phyloP scores from a whole-genome alignment of 2,113 vertebrate genomes.

The Corythornis vintsioides region DNA sequence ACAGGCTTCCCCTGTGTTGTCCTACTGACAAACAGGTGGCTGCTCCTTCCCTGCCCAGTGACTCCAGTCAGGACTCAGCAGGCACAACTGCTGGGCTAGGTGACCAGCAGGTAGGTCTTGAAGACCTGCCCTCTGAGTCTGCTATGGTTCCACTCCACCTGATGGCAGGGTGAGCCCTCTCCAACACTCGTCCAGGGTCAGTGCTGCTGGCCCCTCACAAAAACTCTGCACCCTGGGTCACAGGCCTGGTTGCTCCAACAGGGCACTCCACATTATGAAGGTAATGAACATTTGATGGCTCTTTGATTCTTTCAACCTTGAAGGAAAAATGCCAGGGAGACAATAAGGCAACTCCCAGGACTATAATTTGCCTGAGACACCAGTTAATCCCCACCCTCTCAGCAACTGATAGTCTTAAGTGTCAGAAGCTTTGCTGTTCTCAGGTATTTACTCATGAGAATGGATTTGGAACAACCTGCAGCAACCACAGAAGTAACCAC shows the following conservation, averaged over 20 bases:
- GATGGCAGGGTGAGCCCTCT: neutral
- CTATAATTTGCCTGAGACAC: neutral
- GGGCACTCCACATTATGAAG: neutral
- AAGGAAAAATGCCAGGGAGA: neutral
- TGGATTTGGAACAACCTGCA: conserved; percentile 6
- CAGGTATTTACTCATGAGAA: conserved; percentile 26
- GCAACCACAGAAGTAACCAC: neutral
- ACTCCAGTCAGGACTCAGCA: neutral
- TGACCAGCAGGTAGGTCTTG: neutral
- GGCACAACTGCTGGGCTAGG: neutral
- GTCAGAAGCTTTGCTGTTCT: conserved; percentile 14
- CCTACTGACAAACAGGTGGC: neutral
- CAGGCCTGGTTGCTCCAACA: neutral
- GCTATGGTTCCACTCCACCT: neutral
- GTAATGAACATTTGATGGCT: neutral
- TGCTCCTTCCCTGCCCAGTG: neutral
- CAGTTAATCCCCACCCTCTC: neutral
- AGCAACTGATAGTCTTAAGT: neutral
- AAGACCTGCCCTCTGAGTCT: neutral
- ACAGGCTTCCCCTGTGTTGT: neutral
- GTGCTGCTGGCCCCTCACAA: neutral
- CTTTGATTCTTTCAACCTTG: neutral
- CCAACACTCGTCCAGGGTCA: neutral
- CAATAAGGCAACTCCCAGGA: neutral
- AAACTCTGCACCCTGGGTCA: neutral